A percentile compares a stretch with the other conserved stretches of the same genome.
Conservation (phyloP, 2,113 vertebrate species). For the Laticauda laticaudata region DNA sequence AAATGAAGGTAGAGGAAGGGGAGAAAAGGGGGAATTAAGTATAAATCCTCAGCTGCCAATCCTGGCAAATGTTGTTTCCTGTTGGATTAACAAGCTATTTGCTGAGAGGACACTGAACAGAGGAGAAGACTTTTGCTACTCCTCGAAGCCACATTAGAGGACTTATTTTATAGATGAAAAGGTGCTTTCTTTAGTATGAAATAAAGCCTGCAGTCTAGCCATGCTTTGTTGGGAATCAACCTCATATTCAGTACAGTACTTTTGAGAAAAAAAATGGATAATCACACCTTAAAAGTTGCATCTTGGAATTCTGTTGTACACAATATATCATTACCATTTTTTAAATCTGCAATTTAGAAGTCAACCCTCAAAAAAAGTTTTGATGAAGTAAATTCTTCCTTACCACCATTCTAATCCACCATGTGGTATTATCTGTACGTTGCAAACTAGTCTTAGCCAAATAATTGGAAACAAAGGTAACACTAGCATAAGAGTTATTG, state of each 20-base stretch:
- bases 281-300: background rate
- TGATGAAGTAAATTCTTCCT: background rate
- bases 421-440: background rate
- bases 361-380: background rate
- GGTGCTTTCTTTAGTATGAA: slow-evolving; percentile 42
- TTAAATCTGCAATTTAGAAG: background rate
- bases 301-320: background rate
- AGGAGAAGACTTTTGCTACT: slow-evolving; percentile 56
- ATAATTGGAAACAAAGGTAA: background rate
- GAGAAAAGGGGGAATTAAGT: slow-evolving; percentile 63
- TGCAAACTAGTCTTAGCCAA: background rate
- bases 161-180: slow-evolving; percentile 52
- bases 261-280: background rate
- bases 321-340: background rate
- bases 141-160: slow-evolving; percentile 54
- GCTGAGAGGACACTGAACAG: slow-evolving; percentile 48
- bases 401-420: background rate
- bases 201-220: slow-evolving; percentile 32
- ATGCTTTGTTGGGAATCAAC: background rate
- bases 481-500: background rate
- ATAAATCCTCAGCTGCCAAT: slow-evolving; percentile 73
- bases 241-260: background rate
- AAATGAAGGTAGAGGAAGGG: background rate
- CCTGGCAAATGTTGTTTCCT: slow-evolving; percentile 74
- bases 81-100: slow-evolving; percentile 66